Base-by-base conservation (phyloP, 2,888 invertebrate genomes). In the Rapana venosa region DNA sequence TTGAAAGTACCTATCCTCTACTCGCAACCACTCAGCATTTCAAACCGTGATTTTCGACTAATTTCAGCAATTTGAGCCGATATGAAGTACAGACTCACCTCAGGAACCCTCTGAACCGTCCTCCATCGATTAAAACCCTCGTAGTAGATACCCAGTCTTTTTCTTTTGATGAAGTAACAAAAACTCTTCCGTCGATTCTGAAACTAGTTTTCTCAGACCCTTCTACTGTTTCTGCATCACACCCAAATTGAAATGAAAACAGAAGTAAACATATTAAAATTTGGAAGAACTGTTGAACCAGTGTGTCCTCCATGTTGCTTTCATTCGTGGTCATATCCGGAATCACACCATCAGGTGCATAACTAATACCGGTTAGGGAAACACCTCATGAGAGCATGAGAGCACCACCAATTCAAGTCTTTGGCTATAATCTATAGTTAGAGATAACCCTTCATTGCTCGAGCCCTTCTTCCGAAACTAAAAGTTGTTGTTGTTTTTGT, bases 81-180 rank as follows among this genome's bases (percentile, higher is more conserved):
- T n/a, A 74, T 4, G 20, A 11, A n/a, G 74, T 26, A 1, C 30
- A 61, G 26, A 81, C 91, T 95, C 95, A 97, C 97, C 96, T 97
- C 30, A 99, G 96, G 95, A 98, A 98, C 87, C 98, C 98, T 93
- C 98, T 97, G 95, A 97, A 98, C 96, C 98, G 98, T 30, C 98
- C 99, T 20, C 98, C 98, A 95, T 99, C 98, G 15, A 98, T 97
- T 95, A 98, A 97, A 81, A 96, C 93, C 90, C 95, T 93, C 22
- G 96, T 95, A 87, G 93, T 93, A 26, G 94, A 90, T 30, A 95
- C 92, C 96, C 96, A 96, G 35, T 95, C 95, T 92, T 95, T 95
- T 88, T 96, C 95, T 81, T 92, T 93, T 8, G 95, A 92, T 13
- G 93, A 93, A 8, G 94, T 93, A n/a, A 95, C 93, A 88, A 94